Evolutionary conservation across 1,140 invertebrate species (phyloP).

Genomic region (Bactericera cockerelli): DNA sequence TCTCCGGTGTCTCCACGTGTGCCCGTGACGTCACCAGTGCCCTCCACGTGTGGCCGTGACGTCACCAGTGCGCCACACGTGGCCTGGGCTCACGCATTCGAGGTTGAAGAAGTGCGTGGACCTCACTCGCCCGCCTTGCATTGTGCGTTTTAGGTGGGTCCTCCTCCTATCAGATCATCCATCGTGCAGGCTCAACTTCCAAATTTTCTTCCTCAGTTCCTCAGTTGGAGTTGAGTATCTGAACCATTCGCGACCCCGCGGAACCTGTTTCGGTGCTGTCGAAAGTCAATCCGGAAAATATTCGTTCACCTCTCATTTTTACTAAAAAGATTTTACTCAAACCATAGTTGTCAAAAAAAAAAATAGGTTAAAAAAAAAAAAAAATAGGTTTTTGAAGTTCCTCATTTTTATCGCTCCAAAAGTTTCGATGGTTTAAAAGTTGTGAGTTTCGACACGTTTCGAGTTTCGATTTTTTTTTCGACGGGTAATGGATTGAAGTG

Average conservation of each 20-base stretch:
- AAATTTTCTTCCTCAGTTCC: neutral
- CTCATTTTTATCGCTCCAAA: no score
- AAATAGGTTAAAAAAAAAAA: no score
- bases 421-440: no score
- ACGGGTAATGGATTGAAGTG: neutral
- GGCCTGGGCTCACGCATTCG: neutral
- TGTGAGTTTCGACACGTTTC: no score
- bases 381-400: no score
- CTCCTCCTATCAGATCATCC: neutral
- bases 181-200: no score
- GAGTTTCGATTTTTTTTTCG: neutral
- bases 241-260: neutral
- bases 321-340: no score
- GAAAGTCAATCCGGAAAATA: neutral
- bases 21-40: neutral
- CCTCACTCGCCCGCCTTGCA: neutral
- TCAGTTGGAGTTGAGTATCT: neutral
- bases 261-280: neutral
- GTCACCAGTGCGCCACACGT: neutral
- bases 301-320: no score
- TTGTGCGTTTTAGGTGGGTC: conserved; percentile 7
- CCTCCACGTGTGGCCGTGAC: no score
- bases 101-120: neutral
- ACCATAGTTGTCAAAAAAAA: no score
- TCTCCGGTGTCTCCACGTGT: neutral